phyloP scores from a whole-genome alignment of 1,140 invertebrate species.

The Heterodera schachtii region DNA sequence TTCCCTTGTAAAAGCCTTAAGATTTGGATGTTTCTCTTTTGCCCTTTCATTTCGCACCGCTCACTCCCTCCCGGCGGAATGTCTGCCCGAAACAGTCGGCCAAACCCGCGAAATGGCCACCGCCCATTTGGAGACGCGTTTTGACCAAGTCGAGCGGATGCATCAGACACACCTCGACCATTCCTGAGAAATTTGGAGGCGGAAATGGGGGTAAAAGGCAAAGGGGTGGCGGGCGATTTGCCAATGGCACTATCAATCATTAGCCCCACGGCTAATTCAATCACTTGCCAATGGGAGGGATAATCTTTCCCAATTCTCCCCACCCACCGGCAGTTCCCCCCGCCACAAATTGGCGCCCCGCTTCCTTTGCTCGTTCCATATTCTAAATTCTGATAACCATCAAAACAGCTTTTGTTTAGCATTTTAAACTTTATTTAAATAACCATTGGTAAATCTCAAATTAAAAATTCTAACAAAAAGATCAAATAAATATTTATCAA shows the following conservation, averaged over 20 bases:
- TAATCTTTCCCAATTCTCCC: constrained; percentile 3
- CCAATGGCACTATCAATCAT: too few relatives aligned
- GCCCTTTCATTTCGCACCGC: background rate
- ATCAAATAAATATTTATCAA: background rate
- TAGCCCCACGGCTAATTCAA: too few relatives aligned
- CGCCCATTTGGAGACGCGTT: constrained; percentile 81
- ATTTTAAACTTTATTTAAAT: background rate
- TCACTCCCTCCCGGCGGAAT: constrained; percentile 77
- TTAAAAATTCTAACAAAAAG: background rate
- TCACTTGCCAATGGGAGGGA: too few relatives aligned
- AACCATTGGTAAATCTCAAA: background rate
- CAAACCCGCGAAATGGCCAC: constrained; percentile 77
- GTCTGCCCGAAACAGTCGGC: constrained; percentile 85
- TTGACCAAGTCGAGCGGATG: constrained; percentile 89
- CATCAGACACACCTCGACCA: constrained; percentile 92
- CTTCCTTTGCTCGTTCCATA: constrained; percentile 67
- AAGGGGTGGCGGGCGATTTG: too few relatives aligned
- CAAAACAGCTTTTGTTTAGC: background rate
- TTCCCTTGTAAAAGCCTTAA: constrained; percentile 77
- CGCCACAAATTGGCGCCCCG: constrained; percentile 80
- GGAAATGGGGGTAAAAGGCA: too few relatives aligned
- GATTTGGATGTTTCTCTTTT: constrained; percentile 29
- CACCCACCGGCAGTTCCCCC: constrained; percentile 80
- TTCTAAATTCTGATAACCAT: background rate
- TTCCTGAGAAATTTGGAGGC: constrained; percentile 68